Percentiles rank a stretch among this genome's conserved stretches.
These are phyloP conservation scores for Porites rus DNA, from an alignment of 92 coral and sea anemone species.

Conservation along the genomic window DNA sequence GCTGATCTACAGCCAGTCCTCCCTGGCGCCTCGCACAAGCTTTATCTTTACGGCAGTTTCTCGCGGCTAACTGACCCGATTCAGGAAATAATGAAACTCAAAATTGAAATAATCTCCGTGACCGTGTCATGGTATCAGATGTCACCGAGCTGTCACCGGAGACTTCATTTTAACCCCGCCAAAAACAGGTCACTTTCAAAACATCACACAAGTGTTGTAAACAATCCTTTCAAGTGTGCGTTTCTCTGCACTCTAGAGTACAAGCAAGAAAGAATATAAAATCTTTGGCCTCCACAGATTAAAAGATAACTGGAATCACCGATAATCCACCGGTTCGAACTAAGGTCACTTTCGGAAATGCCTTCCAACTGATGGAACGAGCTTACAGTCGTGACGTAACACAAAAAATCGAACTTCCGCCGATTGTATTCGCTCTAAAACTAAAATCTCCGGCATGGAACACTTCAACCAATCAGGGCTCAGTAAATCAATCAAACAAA, in stretches of 20 bases:
- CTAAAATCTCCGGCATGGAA: not conserved
- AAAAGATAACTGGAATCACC: not conserved
- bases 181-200: not conserved
- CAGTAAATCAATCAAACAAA: not conserved
- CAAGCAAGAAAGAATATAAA: slow-evolving; percentile 12
- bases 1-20: not conserved
- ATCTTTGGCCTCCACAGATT: not conserved
- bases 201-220: not conserved
- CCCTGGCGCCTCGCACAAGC: not conserved
- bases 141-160: not conserved
- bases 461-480: not conserved
- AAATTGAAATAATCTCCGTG: not conserved
- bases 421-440: not conserved
- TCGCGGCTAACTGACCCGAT: not conserved
- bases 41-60: not conserved
- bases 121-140: slow-evolving; percentile 7
- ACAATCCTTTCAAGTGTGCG: slow-evolving; percentile 7
- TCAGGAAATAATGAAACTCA: not conserved
- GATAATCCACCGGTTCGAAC: not conserved
- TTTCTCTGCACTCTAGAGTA: not conserved
- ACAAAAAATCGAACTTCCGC: not conserved
- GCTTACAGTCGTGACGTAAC: slow-evolving; percentile 16
- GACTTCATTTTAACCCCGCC: not conserved
- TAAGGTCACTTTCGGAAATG: slow-evolving; percentile 18
- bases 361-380: slow-evolving; percentile 15